Percentiles rank a stretch among this genome's conserved stretches.
These are phyloP conservation scores for Ormyrus rosae DNA, from an alignment of 2,888 invertebrate species.

Conservation along the genomic window DNA sequence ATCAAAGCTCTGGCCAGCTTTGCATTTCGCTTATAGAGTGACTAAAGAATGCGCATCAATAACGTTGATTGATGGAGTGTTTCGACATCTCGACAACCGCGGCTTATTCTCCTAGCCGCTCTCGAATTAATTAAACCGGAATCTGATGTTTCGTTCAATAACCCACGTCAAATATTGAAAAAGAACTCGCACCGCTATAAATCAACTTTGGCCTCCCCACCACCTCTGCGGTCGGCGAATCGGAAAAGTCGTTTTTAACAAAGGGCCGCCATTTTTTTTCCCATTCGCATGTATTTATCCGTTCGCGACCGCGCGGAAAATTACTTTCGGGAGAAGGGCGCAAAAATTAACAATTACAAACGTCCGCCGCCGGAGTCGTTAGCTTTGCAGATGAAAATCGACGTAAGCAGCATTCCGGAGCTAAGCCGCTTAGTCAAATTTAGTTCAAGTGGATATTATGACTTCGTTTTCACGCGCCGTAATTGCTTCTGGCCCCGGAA, in stretches of 20 bases:
- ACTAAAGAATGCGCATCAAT: not conserved
- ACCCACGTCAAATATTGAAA: slow-evolving; percentile 2
- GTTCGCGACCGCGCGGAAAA: no score
- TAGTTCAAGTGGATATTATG: slow-evolving; percentile 49
- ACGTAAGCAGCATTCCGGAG: slow-evolving; percentile 14
- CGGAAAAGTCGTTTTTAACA: slow-evolving; percentile 37
- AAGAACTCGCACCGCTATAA: slow-evolving; percentile 26
- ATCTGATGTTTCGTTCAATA: slow-evolving; percentile 15
- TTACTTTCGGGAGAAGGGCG: no score
- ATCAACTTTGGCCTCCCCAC: slow-evolving; percentile 15
- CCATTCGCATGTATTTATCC: no score
- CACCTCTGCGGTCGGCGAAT: not conserved
- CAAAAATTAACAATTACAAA: slow-evolving; percentile 8
- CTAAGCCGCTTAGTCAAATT: slow-evolving; percentile 50
- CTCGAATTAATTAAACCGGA: slow-evolving; percentile 30
- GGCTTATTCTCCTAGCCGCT: not conserved
- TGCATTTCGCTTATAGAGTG: not conserved
- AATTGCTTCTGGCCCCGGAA: slow-evolving; percentile 44
- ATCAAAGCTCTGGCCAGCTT: not conserved
- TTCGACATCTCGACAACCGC: not conserved
- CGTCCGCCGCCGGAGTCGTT: not conserved
- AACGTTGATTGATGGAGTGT: slow-evolving; percentile 11
- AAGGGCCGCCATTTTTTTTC: not conserved
- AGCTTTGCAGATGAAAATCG: slow-evolving; percentile 43
- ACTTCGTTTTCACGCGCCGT: slow-evolving; percentile 40